Conservation (phyloP, 2,888 invertebrate species). For the Lutraria lutraria region DNA sequence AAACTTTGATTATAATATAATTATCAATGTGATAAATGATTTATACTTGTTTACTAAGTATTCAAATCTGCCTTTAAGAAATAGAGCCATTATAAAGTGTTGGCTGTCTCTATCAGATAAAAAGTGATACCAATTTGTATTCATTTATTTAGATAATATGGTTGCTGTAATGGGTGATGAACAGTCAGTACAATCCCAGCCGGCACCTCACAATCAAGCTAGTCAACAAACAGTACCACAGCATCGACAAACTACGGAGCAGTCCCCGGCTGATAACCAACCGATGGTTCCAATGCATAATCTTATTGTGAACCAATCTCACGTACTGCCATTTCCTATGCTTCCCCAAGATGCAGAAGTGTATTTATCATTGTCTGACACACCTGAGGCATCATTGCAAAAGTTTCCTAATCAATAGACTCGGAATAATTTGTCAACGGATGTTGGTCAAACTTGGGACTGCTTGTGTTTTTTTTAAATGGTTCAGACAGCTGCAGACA, state of each 20-base stretch:
- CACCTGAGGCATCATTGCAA: constrained; percentile 33
- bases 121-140: too few relatives aligned
- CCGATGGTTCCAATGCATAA: constrained; percentile 44
- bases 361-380: constrained; percentile 46
- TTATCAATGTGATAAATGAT: too few relatives aligned
- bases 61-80: too few relatives aligned
- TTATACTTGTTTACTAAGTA: too few relatives aligned
- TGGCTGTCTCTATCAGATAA: too few relatives aligned
- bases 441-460: not conserved
- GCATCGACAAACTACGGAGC: constrained; percentile 1
- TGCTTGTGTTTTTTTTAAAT: not conserved
- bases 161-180: constrained; percentile 45
- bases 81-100: too few relatives aligned
- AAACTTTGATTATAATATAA: too few relatives aligned
- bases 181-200: constrained; percentile 23
- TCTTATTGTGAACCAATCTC: constrained; percentile 56
- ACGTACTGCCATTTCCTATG: constrained; percentile 53
- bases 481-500: not conserved
- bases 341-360: constrained; percentile 60
- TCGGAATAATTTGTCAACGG: not conserved
- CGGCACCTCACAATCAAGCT: not conserved
- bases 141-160: constrained; percentile 43
- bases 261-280: constrained; percentile 13
- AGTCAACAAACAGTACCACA: not conserved
- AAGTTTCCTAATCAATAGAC: not conserved